Percentiles rank a stretch among this genome's conserved stretches.
Evolutionary conservation across 1,140 invertebrate species (phyloP).

Genomic region (Panulirus ornatus): DNA sequence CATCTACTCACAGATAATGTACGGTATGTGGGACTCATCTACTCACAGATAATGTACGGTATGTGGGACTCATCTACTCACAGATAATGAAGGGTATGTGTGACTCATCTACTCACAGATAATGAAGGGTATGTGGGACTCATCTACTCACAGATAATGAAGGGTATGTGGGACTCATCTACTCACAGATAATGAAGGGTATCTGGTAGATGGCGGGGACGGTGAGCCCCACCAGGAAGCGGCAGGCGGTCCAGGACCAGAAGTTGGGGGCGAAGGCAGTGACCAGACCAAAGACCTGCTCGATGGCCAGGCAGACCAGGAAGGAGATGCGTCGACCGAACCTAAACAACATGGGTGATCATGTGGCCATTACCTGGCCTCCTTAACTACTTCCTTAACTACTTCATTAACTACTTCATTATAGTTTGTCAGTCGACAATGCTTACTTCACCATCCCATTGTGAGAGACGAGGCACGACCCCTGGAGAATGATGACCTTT

Average conservation of each 20-base stretch:
- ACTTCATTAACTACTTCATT: too few relatives aligned
- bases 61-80: background rate
- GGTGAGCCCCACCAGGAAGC: constrained; percentile 89
- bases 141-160: background rate
- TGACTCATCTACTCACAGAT: background rate
- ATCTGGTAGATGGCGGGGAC: constrained; percentile 96
- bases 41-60: too few relatives aligned
- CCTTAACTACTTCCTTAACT: too few relatives aligned
- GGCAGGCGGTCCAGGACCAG: constrained; percentile 88
- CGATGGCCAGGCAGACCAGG: constrained; percentile 87
- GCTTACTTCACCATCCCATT: too few relatives aligned
- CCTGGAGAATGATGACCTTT: too few relatives aligned
- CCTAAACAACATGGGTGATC: constrained; percentile 77
- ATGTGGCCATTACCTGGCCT: too few relatives aligned
- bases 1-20: too few relatives aligned
- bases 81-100: too few relatives aligned
- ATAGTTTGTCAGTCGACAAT: too few relatives aligned
- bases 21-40: background rate
- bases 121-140: background rate
- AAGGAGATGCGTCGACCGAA: constrained; percentile 89
- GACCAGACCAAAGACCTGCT: constrained; percentile 87
- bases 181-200: constrained; percentile 94
- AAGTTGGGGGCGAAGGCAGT: constrained; percentile 87
- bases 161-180: background rate
- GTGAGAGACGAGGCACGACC: too few relatives aligned